Percentiles rank a stretch among this genome's conserved stretches.
phyloP scores from a whole-genome alignment of 1,140 invertebrate species.

The Penaeus japonicus region DNA sequence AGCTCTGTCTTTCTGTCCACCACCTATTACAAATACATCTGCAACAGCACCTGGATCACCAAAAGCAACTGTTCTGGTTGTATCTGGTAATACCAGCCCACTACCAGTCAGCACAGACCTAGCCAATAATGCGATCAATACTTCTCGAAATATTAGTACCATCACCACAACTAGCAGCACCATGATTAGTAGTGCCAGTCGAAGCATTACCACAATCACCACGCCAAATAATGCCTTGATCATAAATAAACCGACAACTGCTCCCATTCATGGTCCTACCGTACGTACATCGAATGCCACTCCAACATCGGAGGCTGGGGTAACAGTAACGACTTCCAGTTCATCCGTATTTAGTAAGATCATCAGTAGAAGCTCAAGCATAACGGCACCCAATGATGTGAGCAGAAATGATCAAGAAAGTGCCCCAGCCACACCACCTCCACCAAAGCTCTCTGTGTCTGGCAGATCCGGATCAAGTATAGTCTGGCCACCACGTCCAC shows the following conservation, averaged over 20 bases:
- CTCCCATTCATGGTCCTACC: too few relatives aligned
- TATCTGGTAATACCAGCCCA: neutral
- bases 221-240: too few relatives aligned
- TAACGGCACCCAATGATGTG: neutral
- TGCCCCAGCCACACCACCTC: neutral
- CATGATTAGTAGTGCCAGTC: too few relatives aligned
- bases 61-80: neutral
- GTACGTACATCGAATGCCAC: too few relatives aligned
- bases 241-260: too few relatives aligned
- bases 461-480: conserved; percentile 18
- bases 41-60: neutral
- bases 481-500: conserved; percentile 32
- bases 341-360: conserved; percentile 11
- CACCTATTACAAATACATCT: neutral
- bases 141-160: neutral
- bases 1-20: conserved; percentile 34
- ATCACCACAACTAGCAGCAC: too few relatives aligned
- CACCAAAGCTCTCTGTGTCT: neutral
- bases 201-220: too few relatives aligned
- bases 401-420: conserved; percentile 10
- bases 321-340: too few relatives aligned
- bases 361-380: neutral
- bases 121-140: neutral
- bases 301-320: too few relatives aligned
- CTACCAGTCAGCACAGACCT: too few relatives aligned